These are phyloP conservation scores for Bombus cullumanus DNA, from an alignment of 1,140 invertebrate genomes.

Conservation along the genomic window DNA sequence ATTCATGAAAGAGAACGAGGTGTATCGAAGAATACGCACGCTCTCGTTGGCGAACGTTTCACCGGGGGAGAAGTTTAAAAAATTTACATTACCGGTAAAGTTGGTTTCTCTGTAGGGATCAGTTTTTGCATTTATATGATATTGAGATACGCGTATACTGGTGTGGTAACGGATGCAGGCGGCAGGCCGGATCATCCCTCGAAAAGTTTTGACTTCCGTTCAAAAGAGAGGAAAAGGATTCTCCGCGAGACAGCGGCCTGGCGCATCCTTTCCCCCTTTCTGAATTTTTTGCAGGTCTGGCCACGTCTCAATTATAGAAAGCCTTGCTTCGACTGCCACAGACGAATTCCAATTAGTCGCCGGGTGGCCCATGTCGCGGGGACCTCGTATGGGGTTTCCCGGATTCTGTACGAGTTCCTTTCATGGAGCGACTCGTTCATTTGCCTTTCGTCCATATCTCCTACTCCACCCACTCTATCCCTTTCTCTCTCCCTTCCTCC, in stretches of 20 bases:
- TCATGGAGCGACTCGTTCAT: slow-evolving; percentile 82
- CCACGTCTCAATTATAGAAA: slow-evolving; percentile 83
- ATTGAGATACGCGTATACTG: slow-evolving; percentile 29
- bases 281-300: slow-evolving; percentile 75
- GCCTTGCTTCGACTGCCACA: slow-evolving; percentile 82
- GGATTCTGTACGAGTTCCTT: slow-evolving; percentile 83
- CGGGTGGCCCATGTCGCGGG: slow-evolving; percentile 79
- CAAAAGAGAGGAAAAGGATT: slow-evolving; percentile 60
- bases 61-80: background rate
- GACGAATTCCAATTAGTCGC: slow-evolving; percentile 83
- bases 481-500: slow-evolving; percentile 27
- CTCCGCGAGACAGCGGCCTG: slow-evolving; percentile 69
- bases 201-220: slow-evolving; percentile 66
- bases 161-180: slow-evolving; percentile 19
- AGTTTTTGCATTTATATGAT: slow-evolving; percentile 44
- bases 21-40: background rate
- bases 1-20: background rate
- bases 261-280: slow-evolving; percentile 65
- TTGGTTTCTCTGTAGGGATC: slow-evolving; percentile 9
- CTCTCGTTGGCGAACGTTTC: background rate
- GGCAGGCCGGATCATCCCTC: slow-evolving; percentile 52
- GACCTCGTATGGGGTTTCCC: slow-evolving; percentile 81
- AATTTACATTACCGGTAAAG: slow-evolving; percentile 34
- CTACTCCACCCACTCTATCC: slow-evolving; percentile 39
- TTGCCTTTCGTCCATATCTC: slow-evolving; percentile 80